Evolutionary conservation across 2,888 invertebrate genomes (phyloP).

Genomic region (Ceraclea dissimilis): DNA sequence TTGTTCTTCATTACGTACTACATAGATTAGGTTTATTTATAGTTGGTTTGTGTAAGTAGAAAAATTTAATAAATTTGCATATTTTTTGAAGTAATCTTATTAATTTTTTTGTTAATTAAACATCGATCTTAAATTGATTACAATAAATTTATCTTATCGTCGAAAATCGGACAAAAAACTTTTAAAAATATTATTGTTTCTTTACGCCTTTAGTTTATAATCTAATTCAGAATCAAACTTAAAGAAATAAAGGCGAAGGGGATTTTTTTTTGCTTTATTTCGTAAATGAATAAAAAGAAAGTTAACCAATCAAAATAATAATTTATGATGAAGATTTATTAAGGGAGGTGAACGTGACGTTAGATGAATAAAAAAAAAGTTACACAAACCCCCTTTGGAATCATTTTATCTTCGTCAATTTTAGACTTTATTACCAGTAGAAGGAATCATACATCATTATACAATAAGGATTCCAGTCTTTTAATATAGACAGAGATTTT

Average conservation of each 20-base stretch:
- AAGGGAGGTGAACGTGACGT: neutral
- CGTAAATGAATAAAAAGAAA: conserved; percentile 22
- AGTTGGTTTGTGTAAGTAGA: too few relatives aligned
- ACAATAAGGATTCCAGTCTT: too few relatives aligned
- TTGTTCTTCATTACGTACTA: too few relatives aligned
- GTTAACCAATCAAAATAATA: conserved; percentile 26
- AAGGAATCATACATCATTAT: too few relatives aligned
- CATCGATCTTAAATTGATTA: neutral
- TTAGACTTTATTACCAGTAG: too few relatives aligned
- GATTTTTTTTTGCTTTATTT: conserved; percentile 10
- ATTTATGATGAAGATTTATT: conserved; percentile 26
- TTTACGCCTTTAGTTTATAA: neutral
- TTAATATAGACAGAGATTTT: too few relatives aligned
- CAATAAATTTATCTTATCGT: neutral
- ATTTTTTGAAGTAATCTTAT: too few relatives aligned
- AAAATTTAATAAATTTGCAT: too few relatives aligned
- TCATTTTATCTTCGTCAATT: conserved; percentile 1
- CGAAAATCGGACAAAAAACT: neutral
- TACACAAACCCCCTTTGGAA: neutral
- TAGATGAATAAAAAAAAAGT: neutral
- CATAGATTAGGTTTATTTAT: too few relatives aligned
- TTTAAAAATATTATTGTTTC: neutral
- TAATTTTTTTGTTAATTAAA: neutral
- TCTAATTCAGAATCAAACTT: neutral
- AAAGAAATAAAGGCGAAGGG: neutral